A percentile compares a stretch with the other conserved stretches of the same genome.
phyloP scores from a whole-genome alignment of 2,113 vertebrate genomes.

The Egretta garzetta region DNA sequence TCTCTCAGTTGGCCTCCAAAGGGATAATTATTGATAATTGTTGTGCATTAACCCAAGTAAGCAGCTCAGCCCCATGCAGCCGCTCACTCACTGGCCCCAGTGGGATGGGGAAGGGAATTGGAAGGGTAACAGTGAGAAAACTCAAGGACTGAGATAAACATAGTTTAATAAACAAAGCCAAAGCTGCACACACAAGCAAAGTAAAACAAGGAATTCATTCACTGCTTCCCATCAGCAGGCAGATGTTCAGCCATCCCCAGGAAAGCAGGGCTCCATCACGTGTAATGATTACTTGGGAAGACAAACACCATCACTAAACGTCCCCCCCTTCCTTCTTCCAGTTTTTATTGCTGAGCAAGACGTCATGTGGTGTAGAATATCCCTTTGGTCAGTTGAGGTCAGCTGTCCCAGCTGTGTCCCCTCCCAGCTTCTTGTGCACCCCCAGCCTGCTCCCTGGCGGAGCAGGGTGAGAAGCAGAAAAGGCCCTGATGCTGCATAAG shows the following conservation, averaged over 20 bases:
- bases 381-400: background rate
- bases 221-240: rapidly evolving
- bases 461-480: background rate
- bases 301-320: rapidly evolving
- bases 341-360: background rate
- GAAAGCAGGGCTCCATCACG: rapidly evolving
- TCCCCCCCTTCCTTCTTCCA: background rate
- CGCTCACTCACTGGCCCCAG: rapidly evolving
- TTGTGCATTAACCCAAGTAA: background rate
- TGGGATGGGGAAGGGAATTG: background rate
- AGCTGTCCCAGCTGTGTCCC: background rate
- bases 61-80: too few relatives aligned
- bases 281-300: rapidly evolving
- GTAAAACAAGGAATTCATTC: background rate
- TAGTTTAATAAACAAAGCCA: background rate
- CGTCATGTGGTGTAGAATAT: rapidly evolving
- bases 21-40: background rate
- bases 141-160: rapidly evolving
- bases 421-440: background rate
- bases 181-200: background rate
- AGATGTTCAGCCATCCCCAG: background rate
- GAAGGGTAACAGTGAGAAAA: background rate
- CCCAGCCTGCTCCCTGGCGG: rapidly evolving
- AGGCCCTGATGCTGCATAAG: background rate
- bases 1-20: background rate